phyloP scores from a whole-genome alignment of 2,888 invertebrate genomes.

The Xestia rhomboidea region DNA sequence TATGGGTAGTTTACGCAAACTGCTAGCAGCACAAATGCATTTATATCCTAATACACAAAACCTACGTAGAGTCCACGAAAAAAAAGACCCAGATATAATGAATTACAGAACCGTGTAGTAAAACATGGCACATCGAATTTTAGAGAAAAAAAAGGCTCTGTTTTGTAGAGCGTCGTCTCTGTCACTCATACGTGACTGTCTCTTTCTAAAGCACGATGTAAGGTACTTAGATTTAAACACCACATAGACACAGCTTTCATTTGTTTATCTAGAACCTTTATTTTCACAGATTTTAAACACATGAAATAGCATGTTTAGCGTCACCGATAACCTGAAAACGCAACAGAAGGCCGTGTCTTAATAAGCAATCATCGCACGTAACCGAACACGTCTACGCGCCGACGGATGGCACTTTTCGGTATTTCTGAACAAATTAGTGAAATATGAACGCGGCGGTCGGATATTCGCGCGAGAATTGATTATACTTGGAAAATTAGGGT shows the following conservation, averaged over 20 bases:
- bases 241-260: neutral
- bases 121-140: neutral
- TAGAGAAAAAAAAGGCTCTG: neutral
- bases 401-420: neutral
- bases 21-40: constrained; percentile 32
- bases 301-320: constrained; percentile 10
- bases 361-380: neutral
- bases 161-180: no score
- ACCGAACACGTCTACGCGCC: no score
- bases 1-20: constrained; percentile 32
- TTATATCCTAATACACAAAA: neutral
- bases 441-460: neutral
- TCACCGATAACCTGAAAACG: constrained; percentile 8
- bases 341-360: neutral
- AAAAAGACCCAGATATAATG: neutral
- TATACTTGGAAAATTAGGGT: neutral
- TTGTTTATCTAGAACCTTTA: neutral
- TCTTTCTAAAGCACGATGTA: neutral
- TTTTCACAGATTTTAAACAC: neutral
- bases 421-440: neutral
- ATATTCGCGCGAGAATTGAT: neutral
- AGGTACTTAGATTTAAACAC: neutral
- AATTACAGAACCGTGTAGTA: no score
- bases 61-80: neutral
- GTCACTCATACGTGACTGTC: neutral